Evolutionary conservation across 2,888 invertebrate genomes (phyloP), one percentile per base, ranked within the genome.

Genomic region (Scaptomyza cyrtandrae): DNA sequence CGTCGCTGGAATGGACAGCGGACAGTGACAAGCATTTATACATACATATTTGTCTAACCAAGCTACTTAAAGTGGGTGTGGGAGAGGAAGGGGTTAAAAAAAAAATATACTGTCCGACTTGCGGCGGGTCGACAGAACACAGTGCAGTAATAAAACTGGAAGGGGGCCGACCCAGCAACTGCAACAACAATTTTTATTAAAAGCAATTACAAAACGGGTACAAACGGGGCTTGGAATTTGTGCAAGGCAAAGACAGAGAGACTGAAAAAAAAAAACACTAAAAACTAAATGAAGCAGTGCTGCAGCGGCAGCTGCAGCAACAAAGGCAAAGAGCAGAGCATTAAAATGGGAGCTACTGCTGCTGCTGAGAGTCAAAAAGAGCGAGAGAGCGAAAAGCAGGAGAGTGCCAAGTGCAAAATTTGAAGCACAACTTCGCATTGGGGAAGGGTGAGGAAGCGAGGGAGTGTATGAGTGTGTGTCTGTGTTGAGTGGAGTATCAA

Each of bases 401-500:
- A 52, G 78, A 87, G 85, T 70, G 80, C 80, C 83, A 83, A 84
- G 83, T 84, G 83, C 83, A 86, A 84, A 86, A 77, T 80, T 88
- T 86, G 72, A 82, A 82, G 79, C 82, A 82, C 86, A 88, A 88
- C 84, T 83, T 82, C 46, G 56, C 49, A 78, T 78, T 84, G 55
- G 55, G 55, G 56, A 45, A 50, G 63, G 43, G 53, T 50, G 45
- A 29, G 45, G 58, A 37, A 52, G 56, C 45, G 49, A 60, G 61
- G 62, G 48, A 45, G 14, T 35, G 5, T 19, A 3, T 14, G n/a
- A 24, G n/a, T 37, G 27, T 39, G 16, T 56, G 45, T 53, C 31
- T 14, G 65, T 45, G 60, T 62, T 14, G 65, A 45, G 60, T 60
- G 64, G 69, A 71, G 78, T 78, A 77, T 86, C 68, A 81, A 82